Evolutionary conservation across 1,140 invertebrate species (phyloP), one percentile per base, ranked within the genome.

Genomic region (Chelonus insularis): DNA sequence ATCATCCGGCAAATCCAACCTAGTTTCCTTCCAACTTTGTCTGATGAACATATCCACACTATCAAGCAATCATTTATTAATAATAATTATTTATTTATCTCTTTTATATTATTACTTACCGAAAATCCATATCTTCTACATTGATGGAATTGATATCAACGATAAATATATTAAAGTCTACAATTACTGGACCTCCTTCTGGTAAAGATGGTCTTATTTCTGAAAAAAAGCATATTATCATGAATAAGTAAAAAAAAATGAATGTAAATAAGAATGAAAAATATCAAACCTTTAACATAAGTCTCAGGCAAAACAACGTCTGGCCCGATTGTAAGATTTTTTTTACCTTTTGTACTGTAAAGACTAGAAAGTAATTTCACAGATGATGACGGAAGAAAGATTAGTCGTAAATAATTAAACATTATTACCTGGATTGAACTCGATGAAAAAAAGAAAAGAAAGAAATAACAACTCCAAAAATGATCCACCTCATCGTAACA

Each of bases 61-160:
- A 76, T 12, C 14, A 25, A 29, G 5, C 16, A 20, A 14, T 32
- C 11, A 32, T 45, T 8, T 1, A 67, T 71, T 54, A 70, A 45
- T 7, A 7, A 50, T 20, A 41, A 45, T 48, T 41, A 51, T 61
- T 20, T 36, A 9, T 6, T 34, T 58, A 45, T 5, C 45, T 52
- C 56, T 50, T n/a, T 56, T 25, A 18, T 55, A 16, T 12, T 18
- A 47, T 41, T 48, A 69, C 68, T 84, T 79, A 91, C 89, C 90
- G 86, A 82, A 92, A 92, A 76, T 92, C 91, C 90, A 92, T 92
- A 68, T 93, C 90, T 79, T 91, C 90, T 41, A 92, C 90, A 69
- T 92, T 93, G 59, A 93, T 92, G 7, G 91, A 92, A 78, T 92
- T 93, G 47, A 92, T 91, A 71, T 92, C 91, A 52, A 91, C 88